Percentiles rank a stretch among this genome's conserved stretches.
phyloP scores from a whole-genome alignment of 2,113 vertebrate species.

The Ceyx melanurus region DNA sequence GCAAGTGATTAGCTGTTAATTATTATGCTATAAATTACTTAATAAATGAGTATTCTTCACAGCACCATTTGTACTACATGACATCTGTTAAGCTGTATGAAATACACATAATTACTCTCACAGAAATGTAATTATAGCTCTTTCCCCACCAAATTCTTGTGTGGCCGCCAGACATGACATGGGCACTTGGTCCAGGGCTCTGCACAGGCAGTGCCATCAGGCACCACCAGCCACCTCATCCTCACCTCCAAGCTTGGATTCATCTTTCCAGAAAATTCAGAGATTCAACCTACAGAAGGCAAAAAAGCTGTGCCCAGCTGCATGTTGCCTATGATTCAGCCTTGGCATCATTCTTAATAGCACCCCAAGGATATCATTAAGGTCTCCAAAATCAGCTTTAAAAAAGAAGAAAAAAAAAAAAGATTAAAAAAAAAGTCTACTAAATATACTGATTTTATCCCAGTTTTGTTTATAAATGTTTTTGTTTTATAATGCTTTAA shows the following conservation, averaged over 20 bases:
- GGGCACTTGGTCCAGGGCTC: rapidly evolving
- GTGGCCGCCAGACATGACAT: rapidly evolving
- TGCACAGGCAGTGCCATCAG: rapidly evolving
- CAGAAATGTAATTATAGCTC: background rate
- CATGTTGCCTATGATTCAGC: background rate
- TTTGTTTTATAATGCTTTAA: background rate
- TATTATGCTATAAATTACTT: slow-evolving; percentile 56
- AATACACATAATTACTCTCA: background rate
- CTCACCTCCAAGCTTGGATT: background rate
- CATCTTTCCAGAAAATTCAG: rapidly evolving
- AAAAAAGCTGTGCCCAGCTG: background rate
- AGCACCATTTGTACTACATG: background rate
- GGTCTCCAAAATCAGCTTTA: background rate
- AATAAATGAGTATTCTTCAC: slow-evolving; percentile 26
- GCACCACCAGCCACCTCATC: background rate
- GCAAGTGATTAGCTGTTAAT: slow-evolving; percentile 51
- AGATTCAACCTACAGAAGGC: background rate
- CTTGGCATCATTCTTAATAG: background rate
- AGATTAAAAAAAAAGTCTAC: background rate
- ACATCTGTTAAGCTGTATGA: background rate
- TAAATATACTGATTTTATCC: background rate
- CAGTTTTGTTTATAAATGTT: background rate
- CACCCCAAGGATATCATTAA: background rate
- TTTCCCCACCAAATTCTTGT: background rate
- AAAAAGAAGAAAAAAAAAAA: background rate